Conservation (phyloP, 1,140 invertebrate genomes). For the Probaryconus sp. region DNA sequence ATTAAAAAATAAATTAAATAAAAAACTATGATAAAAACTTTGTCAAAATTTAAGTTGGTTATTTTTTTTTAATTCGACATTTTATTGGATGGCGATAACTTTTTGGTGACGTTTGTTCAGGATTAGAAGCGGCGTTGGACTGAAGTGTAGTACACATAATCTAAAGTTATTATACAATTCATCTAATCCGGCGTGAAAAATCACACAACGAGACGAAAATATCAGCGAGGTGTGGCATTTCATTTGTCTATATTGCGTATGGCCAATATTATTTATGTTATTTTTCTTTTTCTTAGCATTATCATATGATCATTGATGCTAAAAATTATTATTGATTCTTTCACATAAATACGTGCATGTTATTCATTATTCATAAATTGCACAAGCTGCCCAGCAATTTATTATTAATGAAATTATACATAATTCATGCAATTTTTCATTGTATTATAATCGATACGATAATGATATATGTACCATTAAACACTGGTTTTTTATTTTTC, state of each 20-base stretch:
- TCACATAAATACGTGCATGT: conserved; percentile 6
- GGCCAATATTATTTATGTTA: conserved; percentile 9
- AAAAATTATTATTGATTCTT: conserved; percentile 27
- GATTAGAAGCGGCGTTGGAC: conserved; percentile 3
- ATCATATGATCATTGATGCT: conserved; percentile 29
- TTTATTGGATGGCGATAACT: conserved; percentile 38
- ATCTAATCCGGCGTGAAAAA: conserved; percentile 43
- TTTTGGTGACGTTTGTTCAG: conserved; percentile 5
- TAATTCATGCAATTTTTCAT: conserved; percentile 23
- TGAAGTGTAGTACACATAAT: no score
- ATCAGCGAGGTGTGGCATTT: conserved; percentile 11
- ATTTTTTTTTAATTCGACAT: no score
- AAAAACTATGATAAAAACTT: no score
- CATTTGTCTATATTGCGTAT: no score
- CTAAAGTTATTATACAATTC: neutral
- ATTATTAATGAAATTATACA: conserved; percentile 26
- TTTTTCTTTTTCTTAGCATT: conserved; percentile 14
- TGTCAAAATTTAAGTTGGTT: no score
- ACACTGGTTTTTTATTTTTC: no score
- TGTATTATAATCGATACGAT: conserved; percentile 1
- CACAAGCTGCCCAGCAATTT: conserved; percentile 19
- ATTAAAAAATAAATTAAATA: no score
- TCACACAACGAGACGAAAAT: conserved; percentile 1
- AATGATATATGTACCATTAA: no score
- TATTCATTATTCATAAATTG: conserved; percentile 41